Conservation (phyloP, 2,888 invertebrate species). For the Elysia crispata region DNA sequence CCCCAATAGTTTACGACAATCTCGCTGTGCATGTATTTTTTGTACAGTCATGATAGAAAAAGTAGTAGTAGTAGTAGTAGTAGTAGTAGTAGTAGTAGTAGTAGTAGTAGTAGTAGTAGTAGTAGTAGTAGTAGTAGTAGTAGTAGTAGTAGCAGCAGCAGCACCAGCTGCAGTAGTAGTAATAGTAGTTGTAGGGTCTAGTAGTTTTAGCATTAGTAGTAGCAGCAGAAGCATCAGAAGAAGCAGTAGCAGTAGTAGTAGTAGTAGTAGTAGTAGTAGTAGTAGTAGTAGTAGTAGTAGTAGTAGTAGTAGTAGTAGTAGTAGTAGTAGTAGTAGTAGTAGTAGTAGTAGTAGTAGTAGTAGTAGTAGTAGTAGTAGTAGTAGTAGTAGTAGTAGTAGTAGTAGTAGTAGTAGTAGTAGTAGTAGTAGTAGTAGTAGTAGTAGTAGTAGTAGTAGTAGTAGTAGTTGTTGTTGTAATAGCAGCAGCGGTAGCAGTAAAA, state of each 20-base stretch:
- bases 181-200: constrained; percentile 79
- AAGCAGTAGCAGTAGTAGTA: constrained; percentile 29
- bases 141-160: constrained; percentile 34
- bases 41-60: neutral
- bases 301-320: constrained; percentile 38
- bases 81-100: constrained; percentile 15
- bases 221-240: constrained; percentile 15
- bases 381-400: neutral
- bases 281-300: constrained; percentile 35
- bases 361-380: constrained; percentile 29
- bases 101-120: constrained; percentile 33
- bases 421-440: constrained; percentile 26
- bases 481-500: neutral
- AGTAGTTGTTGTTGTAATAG: no score
- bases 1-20: no score
- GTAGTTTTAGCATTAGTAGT: constrained; percentile 22
- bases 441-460: constrained; percentile 28
- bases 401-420: neutral
- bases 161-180: constrained; percentile 6
- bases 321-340: neutral
- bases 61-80: neutral
- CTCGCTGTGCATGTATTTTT: no score
- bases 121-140: constrained; percentile 29
- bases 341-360: no score
- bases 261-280: constrained; percentile 26